Evolutionary conservation across 2,113 vertebrate species (phyloP), one percentile per base, ranked within the genome.

Genomic region (Leptosomus discolor): DNA sequence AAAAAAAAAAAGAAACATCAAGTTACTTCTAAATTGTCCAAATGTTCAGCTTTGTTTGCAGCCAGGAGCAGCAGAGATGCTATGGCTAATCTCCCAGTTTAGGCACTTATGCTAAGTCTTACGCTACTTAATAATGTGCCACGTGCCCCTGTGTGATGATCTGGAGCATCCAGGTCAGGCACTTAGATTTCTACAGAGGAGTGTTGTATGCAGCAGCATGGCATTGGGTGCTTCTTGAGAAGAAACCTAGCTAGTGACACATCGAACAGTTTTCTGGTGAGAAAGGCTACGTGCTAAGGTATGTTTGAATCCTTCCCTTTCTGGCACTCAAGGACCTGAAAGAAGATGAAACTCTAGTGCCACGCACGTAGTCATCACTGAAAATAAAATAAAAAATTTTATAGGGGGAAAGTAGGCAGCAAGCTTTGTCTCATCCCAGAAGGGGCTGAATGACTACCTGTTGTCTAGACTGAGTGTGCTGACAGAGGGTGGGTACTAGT

Each of bases 121-220:
- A 5, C 12, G 2, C 5, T 39, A 2, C 4, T 41, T 46, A 36
- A 23, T 45, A 53, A 32, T 2, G 22, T 65, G 57, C 12, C 24
- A 68, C 8, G 3, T 46, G n/a, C 12, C 24, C 11, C 29, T 23
- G 8, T 37, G 24, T 54, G 67, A 26, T 29, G 26, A 34, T 34
- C 13, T 26, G 10, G 29, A 80, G 20, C 43, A 51, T 7, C 23
- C 36, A 34, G 53, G 26, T 29, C 48, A 64, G 37, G 20, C n/a
- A 58, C 8, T 27, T 13, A 5, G 24, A 8, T 37, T 83, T 45
- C 37, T 77, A 5, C 15, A 27, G 29, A 36, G 32, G 10, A 41
- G 1, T 6, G 17, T 1, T 57, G 4, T 3, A 23, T 6, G 15
- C 46, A 88, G 56, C 34, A 77, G 6, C 30, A 29, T 0, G 0